Evolutionary conservation across 2,113 vertebrate genomes (phyloP), one percentile per base, ranked within the genome.

Genomic region (Esox niger): DNA sequence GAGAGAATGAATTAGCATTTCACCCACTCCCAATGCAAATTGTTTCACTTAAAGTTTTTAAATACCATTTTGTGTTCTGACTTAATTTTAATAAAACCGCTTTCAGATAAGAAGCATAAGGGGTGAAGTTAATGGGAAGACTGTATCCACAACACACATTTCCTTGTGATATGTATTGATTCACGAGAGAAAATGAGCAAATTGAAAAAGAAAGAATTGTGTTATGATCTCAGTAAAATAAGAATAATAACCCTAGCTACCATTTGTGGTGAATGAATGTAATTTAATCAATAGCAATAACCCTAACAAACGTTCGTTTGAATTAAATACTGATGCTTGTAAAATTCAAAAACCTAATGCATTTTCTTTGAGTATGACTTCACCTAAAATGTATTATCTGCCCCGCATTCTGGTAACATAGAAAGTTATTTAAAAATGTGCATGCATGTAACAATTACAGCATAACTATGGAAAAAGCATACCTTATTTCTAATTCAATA

Each of bases 31-130:
- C 85, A 75, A 90, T 91, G 90, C 83, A 88, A 91, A 91, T 88
- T 90, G 88, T 91, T 91, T 90, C 84, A 88, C 87, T 89, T 86
- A 67, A 90, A 91, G 87, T 92, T 92, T 91, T 88, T 85, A 87
- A 88, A 89, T 89, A 88, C 85, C 81, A 78, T 88, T 90, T 86
- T 84, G 83, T 90, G 86, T 90, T 87, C 84, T 63, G 81, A 91
- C 83, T 90, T 86, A 68, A 87, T 87, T 88, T 87, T 87, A 88
- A 88, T 90, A 83, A 82, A 69, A 61, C n/a, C 15, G 85, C 84
- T 82, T 80, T 76, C 60, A 69, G 86, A 89, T 90, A 90, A 90
- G 85, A 71, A 84, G 78, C 81, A 13, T 81, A 73, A 82, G 79
- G 84, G 80, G 68, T n/a, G 56, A 73, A 77, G 71, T 80, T 84